phyloP scores from a whole-genome alignment of 2,888 invertebrate species.

The Anorthoa munda region DNA sequence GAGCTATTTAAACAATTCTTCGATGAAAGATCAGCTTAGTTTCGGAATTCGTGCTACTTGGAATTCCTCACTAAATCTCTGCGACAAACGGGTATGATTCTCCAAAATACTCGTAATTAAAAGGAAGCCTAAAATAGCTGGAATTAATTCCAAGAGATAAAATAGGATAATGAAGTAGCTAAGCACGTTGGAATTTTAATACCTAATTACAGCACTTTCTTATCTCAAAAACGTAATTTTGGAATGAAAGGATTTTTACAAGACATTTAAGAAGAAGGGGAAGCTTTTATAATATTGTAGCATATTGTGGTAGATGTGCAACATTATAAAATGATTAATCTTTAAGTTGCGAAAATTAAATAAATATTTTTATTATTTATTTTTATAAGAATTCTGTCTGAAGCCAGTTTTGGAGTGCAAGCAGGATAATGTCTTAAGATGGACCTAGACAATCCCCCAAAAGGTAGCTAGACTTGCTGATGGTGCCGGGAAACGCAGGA shows the following conservation, averaged over 20 bases:
- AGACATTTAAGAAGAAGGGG: background rate
- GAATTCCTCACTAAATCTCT: constrained; percentile 34
- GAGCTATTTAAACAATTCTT: constrained; percentile 3
- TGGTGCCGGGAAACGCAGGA: background rate
- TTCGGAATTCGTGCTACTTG: background rate
- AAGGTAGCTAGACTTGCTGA: no score
- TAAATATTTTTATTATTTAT: no score
- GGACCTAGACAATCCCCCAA: no score
- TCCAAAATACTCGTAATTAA: constrained; percentile 36
- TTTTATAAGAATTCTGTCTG: background rate
- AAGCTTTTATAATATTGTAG: no score
- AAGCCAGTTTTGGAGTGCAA: background rate
- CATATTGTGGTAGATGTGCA: no score
- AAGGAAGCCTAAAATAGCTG: constrained; percentile 42
- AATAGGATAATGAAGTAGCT: constrained; percentile 54
- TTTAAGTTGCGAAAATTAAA: background rate
- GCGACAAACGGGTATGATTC: constrained; percentile 13
- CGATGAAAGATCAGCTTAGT: constrained; percentile 4
- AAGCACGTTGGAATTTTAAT: constrained; percentile 56
- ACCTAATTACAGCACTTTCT: constrained; percentile 43
- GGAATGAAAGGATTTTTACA: background rate
- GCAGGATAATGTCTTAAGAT: background rate
- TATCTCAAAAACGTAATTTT: constrained; percentile 23
- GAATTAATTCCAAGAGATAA: constrained; percentile 46
- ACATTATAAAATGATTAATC: no score